phyloP scores from a whole-genome alignment of 2,797 vertebrate species.

The Chloroceryle amazona region DNA sequence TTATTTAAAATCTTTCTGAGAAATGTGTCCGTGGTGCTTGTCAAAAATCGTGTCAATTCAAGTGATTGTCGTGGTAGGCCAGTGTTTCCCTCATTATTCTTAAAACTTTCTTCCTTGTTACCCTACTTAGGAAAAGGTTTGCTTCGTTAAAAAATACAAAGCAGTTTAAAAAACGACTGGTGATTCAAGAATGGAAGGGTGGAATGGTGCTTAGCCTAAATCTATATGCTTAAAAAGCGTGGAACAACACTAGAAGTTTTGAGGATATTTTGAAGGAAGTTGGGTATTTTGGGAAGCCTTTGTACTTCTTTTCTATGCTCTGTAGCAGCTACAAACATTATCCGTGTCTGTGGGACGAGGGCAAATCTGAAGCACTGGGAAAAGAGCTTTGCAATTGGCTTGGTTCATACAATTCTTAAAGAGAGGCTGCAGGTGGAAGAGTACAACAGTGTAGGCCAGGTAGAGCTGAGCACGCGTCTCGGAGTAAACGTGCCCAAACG shows the following conservation, averaged over 20 bases:
- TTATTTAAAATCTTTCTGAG: not conserved
- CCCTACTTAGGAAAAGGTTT: not conserved
- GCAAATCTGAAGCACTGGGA: not conserved
- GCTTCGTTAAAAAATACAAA: not conserved
- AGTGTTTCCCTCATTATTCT: not conserved
- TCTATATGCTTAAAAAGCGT: not conserved
- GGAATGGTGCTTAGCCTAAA: not conserved
- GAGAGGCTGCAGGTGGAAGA: not conserved
- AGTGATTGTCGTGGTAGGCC: not conserved
- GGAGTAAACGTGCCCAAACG: not conserved
- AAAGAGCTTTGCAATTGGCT: not conserved
- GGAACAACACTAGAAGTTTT: not conserved
- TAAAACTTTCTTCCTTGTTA: not conserved
- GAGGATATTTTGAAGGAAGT: not conserved
- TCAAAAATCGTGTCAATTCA: not conserved
- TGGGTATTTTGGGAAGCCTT: not conserved
- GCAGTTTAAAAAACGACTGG: too few species aligned
- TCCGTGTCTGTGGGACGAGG: not conserved
- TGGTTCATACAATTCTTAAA: not conserved
- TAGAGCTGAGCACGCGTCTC: not conserved
- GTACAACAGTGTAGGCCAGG: not conserved
- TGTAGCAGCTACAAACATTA: not conserved
- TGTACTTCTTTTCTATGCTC: not conserved
- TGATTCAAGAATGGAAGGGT: not conserved
- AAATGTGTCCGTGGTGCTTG: not conserved